Conservation (phyloP, 1,140 invertebrate genomes). For the Armadillidium nasatum region DNA sequence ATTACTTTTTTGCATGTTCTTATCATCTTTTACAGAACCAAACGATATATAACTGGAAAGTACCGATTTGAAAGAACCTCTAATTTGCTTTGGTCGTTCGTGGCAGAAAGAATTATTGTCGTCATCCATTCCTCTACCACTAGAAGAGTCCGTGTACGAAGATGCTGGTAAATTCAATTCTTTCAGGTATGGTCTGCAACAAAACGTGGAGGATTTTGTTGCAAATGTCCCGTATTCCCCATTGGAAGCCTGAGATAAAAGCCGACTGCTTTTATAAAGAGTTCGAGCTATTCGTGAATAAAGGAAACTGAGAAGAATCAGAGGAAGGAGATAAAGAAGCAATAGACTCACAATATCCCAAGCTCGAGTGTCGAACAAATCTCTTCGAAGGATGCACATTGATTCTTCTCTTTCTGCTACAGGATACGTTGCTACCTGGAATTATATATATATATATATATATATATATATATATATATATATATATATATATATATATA, state of each 20-base stretch:
- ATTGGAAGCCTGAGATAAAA: constrained; percentile 32
- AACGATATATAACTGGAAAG: background rate
- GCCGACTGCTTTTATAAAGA: constrained; percentile 43
- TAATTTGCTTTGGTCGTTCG: background rate
- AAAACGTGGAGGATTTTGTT: constrained; percentile 19
- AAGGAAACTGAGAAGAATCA: constrained; percentile 45
- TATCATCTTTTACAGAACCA: background rate
- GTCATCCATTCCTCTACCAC: background rate
- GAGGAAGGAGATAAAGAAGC: constrained; percentile 46
- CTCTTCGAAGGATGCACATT: constrained; percentile 45
- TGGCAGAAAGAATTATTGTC: constrained; percentile 21
- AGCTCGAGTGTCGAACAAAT: constrained; percentile 46
- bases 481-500: no score
- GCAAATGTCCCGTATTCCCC: constrained; percentile 21
- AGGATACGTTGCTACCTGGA: constrained; percentile 39
- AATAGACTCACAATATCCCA: constrained; percentile 47
- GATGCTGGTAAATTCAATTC: constrained; percentile 31
- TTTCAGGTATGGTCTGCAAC: constrained; percentile 32
- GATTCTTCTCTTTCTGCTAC: constrained; percentile 43
- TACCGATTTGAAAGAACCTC: background rate
- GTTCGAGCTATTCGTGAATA: constrained; percentile 47
- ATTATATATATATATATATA: background rate
- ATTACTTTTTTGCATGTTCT: background rate
- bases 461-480: no score
- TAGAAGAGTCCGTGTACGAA: constrained; percentile 24